These are phyloP conservation scores for Hartigia nigra DNA, from an alignment of 2,888 invertebrate species.

Conservation along the genomic window DNA sequence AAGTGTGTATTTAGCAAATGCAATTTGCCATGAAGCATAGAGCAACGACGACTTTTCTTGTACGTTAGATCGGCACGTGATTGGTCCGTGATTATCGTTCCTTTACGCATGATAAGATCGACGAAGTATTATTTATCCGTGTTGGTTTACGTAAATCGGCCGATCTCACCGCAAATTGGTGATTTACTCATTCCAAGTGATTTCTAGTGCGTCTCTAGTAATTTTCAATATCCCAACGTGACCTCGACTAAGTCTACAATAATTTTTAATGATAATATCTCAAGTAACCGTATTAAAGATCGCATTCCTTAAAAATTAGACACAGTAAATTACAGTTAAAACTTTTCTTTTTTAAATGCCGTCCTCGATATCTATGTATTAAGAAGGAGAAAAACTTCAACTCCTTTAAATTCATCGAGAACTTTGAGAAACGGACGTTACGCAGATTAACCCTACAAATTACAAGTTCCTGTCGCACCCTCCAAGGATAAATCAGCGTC, in stretches of 20 bases:
- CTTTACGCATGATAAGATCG: neutral
- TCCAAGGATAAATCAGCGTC: neutral
- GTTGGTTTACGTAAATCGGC: neutral
- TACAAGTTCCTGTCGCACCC: constrained; percentile 1
- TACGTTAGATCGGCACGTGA: neutral
- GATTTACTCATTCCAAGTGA: neutral
- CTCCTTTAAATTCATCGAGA: neutral
- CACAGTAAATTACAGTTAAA: neutral
- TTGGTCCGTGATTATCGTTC: neutral
- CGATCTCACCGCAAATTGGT: neutral
- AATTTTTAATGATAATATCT: neutral
- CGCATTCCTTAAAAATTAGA: neutral
- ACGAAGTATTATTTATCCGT: neutral
- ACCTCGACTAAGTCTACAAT: neutral
- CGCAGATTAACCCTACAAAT: constrained; percentile 3
- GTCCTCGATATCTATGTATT: neutral
- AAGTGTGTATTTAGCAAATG: neutral
- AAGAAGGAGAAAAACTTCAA: neutral
- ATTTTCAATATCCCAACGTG: neutral
- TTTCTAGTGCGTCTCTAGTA: neutral
- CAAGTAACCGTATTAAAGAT: neutral
- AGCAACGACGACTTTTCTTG: neutral
- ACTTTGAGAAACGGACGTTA: neutral
- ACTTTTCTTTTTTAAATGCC: neutral
- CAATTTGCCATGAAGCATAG: neutral